Base-by-base conservation (phyloP, 2,797 vertebrate genomes). In the Thripadectes ignobilis region DNA sequence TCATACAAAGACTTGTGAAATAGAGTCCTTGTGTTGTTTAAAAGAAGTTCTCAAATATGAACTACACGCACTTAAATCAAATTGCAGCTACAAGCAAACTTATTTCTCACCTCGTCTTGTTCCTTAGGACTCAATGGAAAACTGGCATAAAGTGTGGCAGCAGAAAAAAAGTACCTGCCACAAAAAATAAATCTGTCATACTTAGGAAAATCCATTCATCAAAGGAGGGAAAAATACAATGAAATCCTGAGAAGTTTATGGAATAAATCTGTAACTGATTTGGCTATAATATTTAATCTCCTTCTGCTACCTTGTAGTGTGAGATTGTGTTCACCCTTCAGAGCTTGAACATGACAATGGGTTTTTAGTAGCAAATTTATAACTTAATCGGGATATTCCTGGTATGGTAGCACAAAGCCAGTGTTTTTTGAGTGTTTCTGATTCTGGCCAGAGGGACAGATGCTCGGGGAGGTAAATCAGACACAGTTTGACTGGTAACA, bases 51-150 rank as follows among this genome's bases (percentile, higher is more conserved):
- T 91, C 77, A 69, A 68, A 72, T 80, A 77, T 65, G 93, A 95
- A 92, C 88, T 96, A 82, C 88, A 90, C 20, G 43, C 85, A 94
- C 69, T 85, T 96, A 97, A 96, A 96, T 95, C 93, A 96, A 96
- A 94, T 73, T 65, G 63, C 93, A 93, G 85, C 90, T 94, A 97
- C 94, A 97, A 98, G 97, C 85, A 91, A 95, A 96, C 78, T 93
- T 97, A 93, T 87, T 95, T 98, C 96, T 98, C 97, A 97, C 96
- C 95, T 98, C 98, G 97, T 98, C 96, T 96, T 38, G 13, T 66
- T 95, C 88, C 81, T n/a, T 23, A n/a, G 75, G 81, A 76, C 91
- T 95, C 94, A 92, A 95, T 95, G 96, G 96, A 97, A 98, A 98
- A 96, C 96, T 96, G 97, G 95, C 97, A 97, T 90, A 88, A 96